phyloP scores from a whole-genome alignment of 1,140 invertebrate genomes.

The Polyergus mexicanus region DNA sequence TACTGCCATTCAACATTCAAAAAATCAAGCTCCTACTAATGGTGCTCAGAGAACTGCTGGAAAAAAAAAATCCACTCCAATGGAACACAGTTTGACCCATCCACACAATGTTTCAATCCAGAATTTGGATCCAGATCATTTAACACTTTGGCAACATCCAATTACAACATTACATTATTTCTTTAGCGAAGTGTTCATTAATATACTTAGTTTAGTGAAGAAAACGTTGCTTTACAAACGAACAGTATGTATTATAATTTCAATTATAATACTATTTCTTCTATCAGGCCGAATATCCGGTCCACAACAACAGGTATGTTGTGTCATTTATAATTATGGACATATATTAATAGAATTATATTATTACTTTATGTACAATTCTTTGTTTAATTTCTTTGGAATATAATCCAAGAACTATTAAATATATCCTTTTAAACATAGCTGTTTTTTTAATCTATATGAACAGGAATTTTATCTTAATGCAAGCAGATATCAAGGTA shows the following conservation, averaged over 20 bases:
- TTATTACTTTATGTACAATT: neutral
- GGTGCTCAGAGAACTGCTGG: conserved; percentile 76
- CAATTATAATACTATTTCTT: conserved; percentile 83
- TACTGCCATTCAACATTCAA: conserved; percentile 80
- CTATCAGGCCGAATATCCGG: conserved; percentile 87
- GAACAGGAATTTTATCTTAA: no score
- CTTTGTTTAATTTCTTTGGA: neutral
- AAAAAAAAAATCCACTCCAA: conserved; percentile 64
- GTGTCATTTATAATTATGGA: conserved; percentile 80
- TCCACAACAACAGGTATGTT: conserved; percentile 87
- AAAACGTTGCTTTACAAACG: conserved; percentile 83
- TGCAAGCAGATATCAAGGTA: no score
- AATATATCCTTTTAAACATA: no score
- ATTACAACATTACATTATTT: conserved; percentile 95
- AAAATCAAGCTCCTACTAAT: conserved; percentile 80
- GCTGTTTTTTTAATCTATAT: no score
- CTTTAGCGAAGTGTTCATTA: conserved; percentile 90
- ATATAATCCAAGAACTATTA: no score
- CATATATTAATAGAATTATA: neutral
- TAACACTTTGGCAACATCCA: conserved; percentile 96
- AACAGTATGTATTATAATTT: conserved; percentile 82
- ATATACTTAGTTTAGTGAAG: conserved; percentile 88
- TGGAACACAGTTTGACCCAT: conserved; percentile 58
- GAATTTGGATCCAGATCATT: conserved; percentile 87
- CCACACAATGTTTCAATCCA: conserved; percentile 64